phyloP scores from a whole-genome alignment of 1,140 invertebrate species.

The Adelges cooleyi region DNA sequence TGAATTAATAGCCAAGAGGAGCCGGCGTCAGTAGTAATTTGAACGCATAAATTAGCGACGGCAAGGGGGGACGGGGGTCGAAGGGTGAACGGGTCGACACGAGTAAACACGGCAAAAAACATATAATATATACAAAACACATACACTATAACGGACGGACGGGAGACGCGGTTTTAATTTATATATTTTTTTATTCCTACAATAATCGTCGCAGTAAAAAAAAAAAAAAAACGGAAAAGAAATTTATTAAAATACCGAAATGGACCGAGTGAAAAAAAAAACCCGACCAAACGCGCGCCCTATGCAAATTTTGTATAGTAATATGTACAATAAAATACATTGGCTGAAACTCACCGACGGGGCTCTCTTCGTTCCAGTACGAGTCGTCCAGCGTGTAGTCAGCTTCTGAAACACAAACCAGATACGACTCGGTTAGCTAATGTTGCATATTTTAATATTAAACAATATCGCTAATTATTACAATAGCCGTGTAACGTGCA shows the following conservation, averaged over 20 bases:
- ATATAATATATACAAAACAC: not conserved
- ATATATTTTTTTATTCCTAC: conserved; percentile 2
- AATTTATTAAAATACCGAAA: conserved; percentile 1
- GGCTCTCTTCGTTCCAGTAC: conserved; percentile 80
- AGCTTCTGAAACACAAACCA: conserved; percentile 59
- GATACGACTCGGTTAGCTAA: conserved; percentile 16
- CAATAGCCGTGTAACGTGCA: too few species aligned
- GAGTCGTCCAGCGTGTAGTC: conserved; percentile 82
- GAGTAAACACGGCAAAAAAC: not conserved
- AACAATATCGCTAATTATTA: too few species aligned
- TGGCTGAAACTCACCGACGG: conserved; percentile 55
- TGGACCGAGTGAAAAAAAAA: not conserved
- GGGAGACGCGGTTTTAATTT: not conserved
- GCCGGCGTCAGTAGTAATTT: not conserved
- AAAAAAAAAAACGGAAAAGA: not conserved
- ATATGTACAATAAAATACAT: not conserved
- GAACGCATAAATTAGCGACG: conserved; percentile 4
- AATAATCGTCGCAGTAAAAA: not conserved
- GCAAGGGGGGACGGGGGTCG: not conserved
- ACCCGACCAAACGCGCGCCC: too few species aligned
- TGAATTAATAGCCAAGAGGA: conserved; percentile 3
- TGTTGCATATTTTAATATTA: too few species aligned
- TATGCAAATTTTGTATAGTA: too few species aligned
- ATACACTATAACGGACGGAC: not conserved
- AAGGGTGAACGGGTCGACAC: not conserved